phyloP scores from a whole-genome alignment of 1,140 invertebrate species.

The Asobara japonica region DNA sequence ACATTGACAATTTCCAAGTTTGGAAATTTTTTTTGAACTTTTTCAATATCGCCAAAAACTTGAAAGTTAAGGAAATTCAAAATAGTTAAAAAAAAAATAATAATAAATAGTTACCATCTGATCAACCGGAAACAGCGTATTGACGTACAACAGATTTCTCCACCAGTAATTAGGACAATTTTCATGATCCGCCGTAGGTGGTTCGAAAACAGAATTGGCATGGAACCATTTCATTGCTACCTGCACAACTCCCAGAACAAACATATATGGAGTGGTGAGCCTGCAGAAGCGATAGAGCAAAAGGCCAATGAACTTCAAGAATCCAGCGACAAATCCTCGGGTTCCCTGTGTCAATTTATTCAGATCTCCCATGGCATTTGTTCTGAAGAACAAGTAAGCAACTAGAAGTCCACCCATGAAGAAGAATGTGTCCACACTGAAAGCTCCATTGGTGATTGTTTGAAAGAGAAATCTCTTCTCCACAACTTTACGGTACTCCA shows the following conservation, averaged over 20 bases:
- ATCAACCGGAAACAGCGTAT: conserved; percentile 84
- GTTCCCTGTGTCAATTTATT: conserved; percentile 78
- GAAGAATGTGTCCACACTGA: conserved; percentile 94
- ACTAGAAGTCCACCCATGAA: conserved; percentile 85
- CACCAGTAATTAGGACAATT: conserved; percentile 89
- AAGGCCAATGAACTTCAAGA: conserved; percentile 81
- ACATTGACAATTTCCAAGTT: too few relatives aligned
- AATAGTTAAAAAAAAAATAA: conserved; percentile 14
- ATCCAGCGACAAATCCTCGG: conserved; percentile 74
- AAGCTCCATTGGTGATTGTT: conserved; percentile 85
- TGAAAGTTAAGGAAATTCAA: conserved; percentile 18
- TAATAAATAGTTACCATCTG: conserved; percentile 75
- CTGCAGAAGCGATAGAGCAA: conserved; percentile 80
- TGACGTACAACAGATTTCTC: conserved; percentile 85
- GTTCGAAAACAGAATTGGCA: conserved; percentile 83
- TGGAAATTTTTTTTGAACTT: too few relatives aligned
- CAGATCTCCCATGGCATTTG: conserved; percentile 81
- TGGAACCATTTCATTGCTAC: conserved; percentile 85
- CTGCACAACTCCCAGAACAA: conserved; percentile 81
- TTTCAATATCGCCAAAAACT: neutral
- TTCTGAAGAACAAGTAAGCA: conserved; percentile 85
- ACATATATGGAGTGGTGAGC: conserved; percentile 85
- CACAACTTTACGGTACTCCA: conserved; percentile 79
- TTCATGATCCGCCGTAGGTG: conserved; percentile 80
- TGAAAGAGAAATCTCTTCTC: conserved; percentile 85